Percentiles rank a stretch among this genome's conserved stretches.
These are phyloP conservation scores for Percina caprodes DNA, from an alignment of 2,113 vertebrate genomes.

Conservation along the genomic window DNA sequence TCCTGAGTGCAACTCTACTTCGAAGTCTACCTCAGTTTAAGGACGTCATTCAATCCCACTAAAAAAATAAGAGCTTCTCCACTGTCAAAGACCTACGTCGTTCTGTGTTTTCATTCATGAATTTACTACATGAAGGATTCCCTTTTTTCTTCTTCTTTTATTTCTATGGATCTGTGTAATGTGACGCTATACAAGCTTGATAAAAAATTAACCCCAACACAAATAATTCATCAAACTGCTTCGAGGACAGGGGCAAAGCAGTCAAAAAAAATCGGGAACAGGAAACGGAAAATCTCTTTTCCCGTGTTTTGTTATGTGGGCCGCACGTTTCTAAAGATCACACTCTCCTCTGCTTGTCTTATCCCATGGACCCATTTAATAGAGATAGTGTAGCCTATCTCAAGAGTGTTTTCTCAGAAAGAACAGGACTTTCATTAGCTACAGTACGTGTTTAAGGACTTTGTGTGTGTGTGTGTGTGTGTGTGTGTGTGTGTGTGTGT, in stretches of 20 bases:
- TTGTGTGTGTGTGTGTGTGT: not conserved
- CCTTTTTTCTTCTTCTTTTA: not conserved
- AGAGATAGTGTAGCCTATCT: conserved; percentile 52
- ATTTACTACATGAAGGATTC: conserved; percentile 10
- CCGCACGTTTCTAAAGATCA: conserved; percentile 3
- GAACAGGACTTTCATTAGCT: conserved; percentile 42
- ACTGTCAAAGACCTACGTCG: not conserved
- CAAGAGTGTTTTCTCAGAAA: conserved; percentile 44
- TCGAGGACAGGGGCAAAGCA: conserved; percentile 19
- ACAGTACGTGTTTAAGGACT: conserved; percentile 1
- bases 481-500: too few relatives aligned
- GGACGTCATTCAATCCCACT: not conserved
- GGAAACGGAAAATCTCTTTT: too few relatives aligned
- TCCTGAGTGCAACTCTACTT: not conserved
- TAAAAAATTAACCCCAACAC: conserved; percentile 70
- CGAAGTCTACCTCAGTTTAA: not conserved
- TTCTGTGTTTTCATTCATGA: conserved; percentile 38
- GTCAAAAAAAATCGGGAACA: not conserved
- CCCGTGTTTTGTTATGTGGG: not conserved
- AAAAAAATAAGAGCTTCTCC: not conserved
- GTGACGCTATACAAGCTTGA: conserved; percentile 54
- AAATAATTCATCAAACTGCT: conserved; percentile 73
- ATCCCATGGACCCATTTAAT: conserved; percentile 12
- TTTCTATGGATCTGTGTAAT: conserved; percentile 49
- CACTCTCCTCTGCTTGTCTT: conserved; percentile 18